phyloP scores from a whole-genome alignment of 2,797 vertebrate species.

The Myotis findleyi region DNA sequence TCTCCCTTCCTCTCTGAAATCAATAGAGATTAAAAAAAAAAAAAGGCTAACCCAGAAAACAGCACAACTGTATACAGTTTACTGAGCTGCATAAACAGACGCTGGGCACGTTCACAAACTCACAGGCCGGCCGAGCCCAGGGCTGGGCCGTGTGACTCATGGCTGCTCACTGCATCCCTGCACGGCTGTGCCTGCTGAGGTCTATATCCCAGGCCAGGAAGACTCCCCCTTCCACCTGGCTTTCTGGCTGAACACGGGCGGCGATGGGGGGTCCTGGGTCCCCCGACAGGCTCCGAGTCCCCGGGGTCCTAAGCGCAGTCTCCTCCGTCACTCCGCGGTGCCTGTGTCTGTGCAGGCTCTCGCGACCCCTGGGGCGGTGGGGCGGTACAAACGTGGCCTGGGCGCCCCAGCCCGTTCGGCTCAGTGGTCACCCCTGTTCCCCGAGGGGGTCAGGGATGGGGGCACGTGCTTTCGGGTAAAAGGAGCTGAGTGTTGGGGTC shows the following conservation, averaged over 20 bases:
- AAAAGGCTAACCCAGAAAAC: not conserved
- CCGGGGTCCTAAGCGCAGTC: not conserved
- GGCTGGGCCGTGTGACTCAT: not conserved
- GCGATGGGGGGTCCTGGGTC: not conserved
- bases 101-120: accelerated
- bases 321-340: accelerated
- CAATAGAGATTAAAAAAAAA: too few species aligned
- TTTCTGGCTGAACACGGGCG: not conserved
- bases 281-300: not conserved
- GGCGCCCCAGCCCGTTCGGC: too few species aligned
- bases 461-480: accelerated
- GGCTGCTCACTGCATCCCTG: accelerated
- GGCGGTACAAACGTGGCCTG: accelerated
- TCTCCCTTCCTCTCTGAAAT: too few species aligned
- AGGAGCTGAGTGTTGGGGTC: too few species aligned
- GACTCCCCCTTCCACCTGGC: not conserved
- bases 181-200: accelerated
- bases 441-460: accelerated
- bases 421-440: too few species aligned
- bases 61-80: not conserved
- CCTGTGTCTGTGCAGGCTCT: not conserved
- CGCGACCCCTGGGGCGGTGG: accelerated
- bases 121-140: not conserved
- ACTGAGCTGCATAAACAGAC: too few species aligned
- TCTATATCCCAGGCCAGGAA: accelerated